Conservation (phyloP, 2,888 invertebrate genomes). For the Margaritifera margaritifera region DNA sequence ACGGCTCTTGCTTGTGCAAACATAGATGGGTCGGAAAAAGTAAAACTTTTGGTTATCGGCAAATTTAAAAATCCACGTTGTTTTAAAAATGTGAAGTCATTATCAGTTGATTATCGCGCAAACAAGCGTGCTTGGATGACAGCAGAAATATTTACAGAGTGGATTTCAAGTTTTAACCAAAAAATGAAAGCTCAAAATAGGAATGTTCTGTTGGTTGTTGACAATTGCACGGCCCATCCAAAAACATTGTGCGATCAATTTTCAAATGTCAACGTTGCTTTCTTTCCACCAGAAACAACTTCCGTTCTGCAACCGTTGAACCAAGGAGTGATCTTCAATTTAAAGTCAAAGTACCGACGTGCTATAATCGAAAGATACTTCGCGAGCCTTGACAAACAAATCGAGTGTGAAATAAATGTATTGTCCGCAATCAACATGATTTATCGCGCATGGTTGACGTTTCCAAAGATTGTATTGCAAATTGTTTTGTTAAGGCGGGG, state of each 20-base stretch:
- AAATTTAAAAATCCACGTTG: too few species aligned
- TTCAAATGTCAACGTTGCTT: neutral
- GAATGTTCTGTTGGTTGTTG: neutral
- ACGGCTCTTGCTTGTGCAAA: slow-evolving; percentile 21
- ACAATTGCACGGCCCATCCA: slow-evolving; percentile 1
- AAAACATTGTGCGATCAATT: neutral
- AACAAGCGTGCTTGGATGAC: slow-evolving; percentile 17
- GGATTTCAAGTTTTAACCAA: too few species aligned
- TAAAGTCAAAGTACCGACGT: neutral
- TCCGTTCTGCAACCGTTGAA: neutral
- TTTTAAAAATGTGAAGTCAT: slow-evolving; percentile 7
- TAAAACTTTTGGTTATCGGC: slow-evolving; percentile 26
- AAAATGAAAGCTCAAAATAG: too few species aligned
- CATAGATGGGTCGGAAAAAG: slow-evolving; percentile 25
- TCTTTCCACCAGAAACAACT: neutral
- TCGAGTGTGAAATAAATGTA: too few species aligned
- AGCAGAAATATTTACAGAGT: too few species aligned
- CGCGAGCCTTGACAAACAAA: too few species aligned
- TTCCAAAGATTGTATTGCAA: too few species aligned
- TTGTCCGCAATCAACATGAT: too few species aligned
- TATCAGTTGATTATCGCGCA: slow-evolving; percentile 11
- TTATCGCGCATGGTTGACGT: too few species aligned
- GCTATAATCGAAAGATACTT: neutral
- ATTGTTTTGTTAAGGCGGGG: too few species aligned
- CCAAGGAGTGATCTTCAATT: neutral